Conservation (phyloP, 2,797 vertebrate species). For the Acestrorhynchus altus region DNA sequence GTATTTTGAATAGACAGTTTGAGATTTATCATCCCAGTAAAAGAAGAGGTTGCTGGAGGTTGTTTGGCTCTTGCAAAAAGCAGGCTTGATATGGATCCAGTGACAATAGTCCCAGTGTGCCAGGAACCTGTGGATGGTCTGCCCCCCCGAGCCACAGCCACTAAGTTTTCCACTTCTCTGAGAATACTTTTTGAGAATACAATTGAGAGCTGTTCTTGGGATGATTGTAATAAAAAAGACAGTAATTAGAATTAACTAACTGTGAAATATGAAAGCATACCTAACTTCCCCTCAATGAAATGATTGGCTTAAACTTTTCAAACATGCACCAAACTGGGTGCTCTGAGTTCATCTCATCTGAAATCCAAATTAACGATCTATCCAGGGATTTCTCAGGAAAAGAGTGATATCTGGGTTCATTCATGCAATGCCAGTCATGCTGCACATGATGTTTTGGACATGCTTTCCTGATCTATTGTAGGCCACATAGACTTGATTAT, state of each 20-base stretch:
- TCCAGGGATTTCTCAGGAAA: conserved; percentile 52
- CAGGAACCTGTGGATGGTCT: conserved; percentile 24
- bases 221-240: background rate
- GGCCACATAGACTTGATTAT: background rate
- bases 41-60: conserved; percentile 30
- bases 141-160: background rate
- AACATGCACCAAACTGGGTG: conserved; percentile 20
- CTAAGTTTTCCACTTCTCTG: conserved; percentile 24
- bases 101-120: conserved; percentile 21
- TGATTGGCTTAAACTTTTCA: background rate
- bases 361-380: conserved; percentile 50
- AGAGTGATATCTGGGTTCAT: conserved; percentile 30
- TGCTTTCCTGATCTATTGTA: background rate
- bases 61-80: conserved; percentile 22
- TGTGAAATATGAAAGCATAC: conserved; percentile 10
- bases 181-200: conserved; percentile 1
- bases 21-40: conserved; percentile 60
- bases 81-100: conserved; percentile 40
- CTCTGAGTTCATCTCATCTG: conserved; percentile 20
- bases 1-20: conserved; percentile 46
- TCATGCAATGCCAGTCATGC: conserved; percentile 8
- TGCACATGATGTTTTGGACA: conserved; percentile 11
- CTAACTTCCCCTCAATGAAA: background rate
- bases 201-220: conserved; percentile 11
- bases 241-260: background rate